These are phyloP conservation scores for Trematomus bernacchii DNA, from an alignment of 2,797 vertebrate species.

Conservation along the genomic window DNA sequence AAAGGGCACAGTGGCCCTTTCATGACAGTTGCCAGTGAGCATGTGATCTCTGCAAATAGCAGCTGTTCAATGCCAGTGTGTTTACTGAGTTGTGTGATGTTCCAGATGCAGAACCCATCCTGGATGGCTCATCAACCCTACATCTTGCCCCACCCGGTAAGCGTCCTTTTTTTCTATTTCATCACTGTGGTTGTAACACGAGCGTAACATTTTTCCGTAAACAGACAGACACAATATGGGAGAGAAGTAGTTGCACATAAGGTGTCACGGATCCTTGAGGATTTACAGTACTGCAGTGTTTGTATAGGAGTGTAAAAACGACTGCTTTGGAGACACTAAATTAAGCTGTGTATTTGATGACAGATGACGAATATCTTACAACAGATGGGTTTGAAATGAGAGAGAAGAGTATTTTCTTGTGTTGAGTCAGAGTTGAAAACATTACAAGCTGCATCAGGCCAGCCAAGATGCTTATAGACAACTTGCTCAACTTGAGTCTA, in stretches of 20 bases:
- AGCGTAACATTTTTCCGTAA: conserved; percentile 39
- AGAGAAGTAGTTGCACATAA: conserved; percentile 51
- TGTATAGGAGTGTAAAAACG: conserved; percentile 47
- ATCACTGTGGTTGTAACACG: conserved; percentile 29
- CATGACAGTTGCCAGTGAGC: conserved; percentile 28
- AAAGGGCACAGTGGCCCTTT: conserved; percentile 35
- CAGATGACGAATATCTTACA: conserved; percentile 75
- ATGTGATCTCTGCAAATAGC: conserved; percentile 53
- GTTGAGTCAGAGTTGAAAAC: conserved; percentile 54
- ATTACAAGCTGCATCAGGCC: conserved; percentile 40
- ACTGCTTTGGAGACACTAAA: conserved; percentile 69
- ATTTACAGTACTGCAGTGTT: conserved; percentile 50
- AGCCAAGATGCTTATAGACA: conserved; percentile 51
- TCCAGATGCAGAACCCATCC: conserved; percentile 96
- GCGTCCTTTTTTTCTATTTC: conserved; percentile 59
- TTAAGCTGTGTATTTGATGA: conserved; percentile 71
- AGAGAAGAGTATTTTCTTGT: conserved; percentile 33
- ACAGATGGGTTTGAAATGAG: conserved; percentile 70
- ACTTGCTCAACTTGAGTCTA: conserved; percentile 51
- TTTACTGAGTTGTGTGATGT: conserved; percentile 71
- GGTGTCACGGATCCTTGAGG: conserved; percentile 49
- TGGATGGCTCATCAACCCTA: conserved; percentile 98
- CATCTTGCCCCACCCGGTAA: conserved; percentile 98
- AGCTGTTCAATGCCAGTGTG: conserved; percentile 37
- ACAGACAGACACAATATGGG: conserved; percentile 52